Base-by-base conservation (phyloP, 2,113 vertebrate species). In the Amia ocellicauda region DNA sequence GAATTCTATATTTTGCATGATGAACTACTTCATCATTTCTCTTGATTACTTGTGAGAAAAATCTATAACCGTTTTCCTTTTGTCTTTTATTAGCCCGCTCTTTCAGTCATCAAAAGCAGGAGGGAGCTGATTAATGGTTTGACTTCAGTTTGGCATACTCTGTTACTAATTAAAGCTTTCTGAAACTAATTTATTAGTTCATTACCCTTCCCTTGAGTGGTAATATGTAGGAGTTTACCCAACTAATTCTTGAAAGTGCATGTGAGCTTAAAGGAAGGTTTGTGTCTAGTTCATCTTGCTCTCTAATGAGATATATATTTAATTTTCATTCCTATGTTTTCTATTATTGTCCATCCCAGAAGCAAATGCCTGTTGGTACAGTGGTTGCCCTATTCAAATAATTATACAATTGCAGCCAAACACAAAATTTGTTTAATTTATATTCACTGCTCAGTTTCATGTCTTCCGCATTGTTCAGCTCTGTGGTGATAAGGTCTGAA, bases 1-100 rank as follows among this genome's bases (percentile, higher is more conserved):
- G 86, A 85, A 85, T 81, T 86, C 74, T 86, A 62, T 83, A 89
- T 75, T 89, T 87, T 79, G 74, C 83, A 84, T 88, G 83, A 84
- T 87, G 74, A 88, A 84, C 81, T 19, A 79, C 78, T 86, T 86
- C 85, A 77, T 92, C 83, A 88, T 86, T 88, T 73, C 50, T 72
- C 69, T 83, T 72, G 80, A 80, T 65, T 71, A 84, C 68, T 77
- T 81, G 84, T 58, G 75, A 83, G 76, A 62, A 84, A 89, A 92
- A 85, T 85, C 78, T 63, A 84, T 85, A 80, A 73, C 68, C 74
- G 65, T 76, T 86, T 91, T 88, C 78, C 79, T 81, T 89, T 88
- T 88, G 85, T 87, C 83, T 88, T 90, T 87, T 85, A 85, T 82
- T 85, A 80, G 76, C 76, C 63, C 55, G 75, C 63, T 58, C 59